phyloP scores from a whole-genome alignment of 2,797 vertebrate species.

The Gadopsis marmoratus region DNA sequence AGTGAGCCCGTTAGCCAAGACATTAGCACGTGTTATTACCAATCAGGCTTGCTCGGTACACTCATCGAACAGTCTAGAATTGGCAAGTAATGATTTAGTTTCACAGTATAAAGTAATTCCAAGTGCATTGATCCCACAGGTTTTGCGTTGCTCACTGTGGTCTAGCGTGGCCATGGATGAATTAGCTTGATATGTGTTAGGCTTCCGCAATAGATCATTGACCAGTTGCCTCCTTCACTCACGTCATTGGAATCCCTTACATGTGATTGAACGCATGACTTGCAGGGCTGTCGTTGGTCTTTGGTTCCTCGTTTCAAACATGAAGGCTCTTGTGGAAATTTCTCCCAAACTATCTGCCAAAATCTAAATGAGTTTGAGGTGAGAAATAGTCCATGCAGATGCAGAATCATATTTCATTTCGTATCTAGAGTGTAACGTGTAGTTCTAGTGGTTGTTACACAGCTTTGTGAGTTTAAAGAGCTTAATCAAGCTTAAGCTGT shows the following conservation, averaged over 20 bases:
- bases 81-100: slow-evolving; percentile 21
- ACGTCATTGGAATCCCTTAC: neutral
- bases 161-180: neutral
- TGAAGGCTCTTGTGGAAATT: neutral
- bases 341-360: neutral
- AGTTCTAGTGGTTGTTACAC: neutral
- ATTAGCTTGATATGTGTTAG: slow-evolving; percentile 14
- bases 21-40: slow-evolving; percentile 23
- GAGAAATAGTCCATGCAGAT: neutral
- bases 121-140: neutral
- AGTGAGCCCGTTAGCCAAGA: slow-evolving; percentile 30
- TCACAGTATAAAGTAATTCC: slow-evolving; percentile 11
- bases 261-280: neutral
- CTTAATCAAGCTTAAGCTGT: neutral
- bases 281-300: neutral
- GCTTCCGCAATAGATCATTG: neutral
- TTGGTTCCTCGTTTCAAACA: slow-evolving; percentile 4
- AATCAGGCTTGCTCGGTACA: slow-evolving; percentile 2
- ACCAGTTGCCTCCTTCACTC: neutral
- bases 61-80: neutral
- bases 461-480: neutral
- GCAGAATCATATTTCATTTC: neutral
- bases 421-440: neutral
- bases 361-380: neutral
- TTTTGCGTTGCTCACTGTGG: neutral